Base-by-base conservation (phyloP, 2,797 vertebrate species). In the Choloepus didactylus region DNA sequence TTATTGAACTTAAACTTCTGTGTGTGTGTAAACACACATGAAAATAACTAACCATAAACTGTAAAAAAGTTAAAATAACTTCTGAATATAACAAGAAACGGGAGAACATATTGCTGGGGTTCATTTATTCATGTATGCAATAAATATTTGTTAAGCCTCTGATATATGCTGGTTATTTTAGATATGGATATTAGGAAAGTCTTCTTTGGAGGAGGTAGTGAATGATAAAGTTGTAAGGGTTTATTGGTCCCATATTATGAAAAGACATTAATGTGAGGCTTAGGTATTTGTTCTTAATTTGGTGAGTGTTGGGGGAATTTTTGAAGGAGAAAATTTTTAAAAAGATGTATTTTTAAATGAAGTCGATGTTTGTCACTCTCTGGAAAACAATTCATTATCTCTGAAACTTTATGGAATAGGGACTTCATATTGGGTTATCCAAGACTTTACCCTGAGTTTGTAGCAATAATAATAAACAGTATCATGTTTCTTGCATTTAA, bases 261-360 rank as follows among this genome's bases (percentile, higher is more conserved):
- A 91, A 87, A 27, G 27, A 62, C 70, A 16, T 86, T 16, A 92
- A 73, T 75, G 31, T 69, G 59, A 92, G n/a, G 59, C 41, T 90
- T 12, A 41, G 16, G 46, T 15, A 62, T 64, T 72, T 46, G 29
- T 67, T 94, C n/a, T 73, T 69, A 64, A 80, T 72, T 76, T 94
- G 35, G 10, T 54, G 29, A 84, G 49, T 21, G 87, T 66, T 82
- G 29, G 44, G 38, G 51, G 15, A 87, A 54, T 66, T 59, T 90
- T 91, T 80, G 51, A 72, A 73, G 15, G 56, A 49, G 46, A 49
- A 49, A 49, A 49, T 49, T 49, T 49, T 49, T 49, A 7, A 49
- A 82, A 87, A 79, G 79, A 29, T 51, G 27, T 44, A 16, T 44
- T 88, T 92, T 91, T 49, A 12, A 87, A 89, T 87, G 86, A 76